These are phyloP conservation scores for Druceiella hillmani DNA, from an alignment of 2,888 invertebrate genomes.

Conservation along the genomic window DNA sequence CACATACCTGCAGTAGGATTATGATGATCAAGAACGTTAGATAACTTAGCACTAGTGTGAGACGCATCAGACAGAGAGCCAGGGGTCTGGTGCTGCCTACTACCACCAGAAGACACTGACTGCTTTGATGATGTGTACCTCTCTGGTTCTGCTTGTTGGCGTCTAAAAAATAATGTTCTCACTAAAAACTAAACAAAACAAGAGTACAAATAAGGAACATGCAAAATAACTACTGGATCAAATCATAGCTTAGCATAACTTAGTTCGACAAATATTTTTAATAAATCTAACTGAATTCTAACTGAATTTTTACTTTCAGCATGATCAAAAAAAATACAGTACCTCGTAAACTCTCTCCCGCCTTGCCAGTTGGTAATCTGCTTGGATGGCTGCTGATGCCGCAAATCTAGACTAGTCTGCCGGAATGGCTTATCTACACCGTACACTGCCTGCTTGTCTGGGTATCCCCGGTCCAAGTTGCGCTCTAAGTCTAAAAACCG, in stretches of 20 bases:
- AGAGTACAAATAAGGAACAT: not conserved
- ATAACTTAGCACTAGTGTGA: slow-evolving; percentile 27
- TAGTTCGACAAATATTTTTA: not conserved
- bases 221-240: not conserved
- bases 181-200: not conserved
- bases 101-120: slow-evolving; percentile 35
- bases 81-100: slow-evolving; percentile 37
- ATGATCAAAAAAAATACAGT: slow-evolving; percentile 7
- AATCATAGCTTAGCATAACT: no score
- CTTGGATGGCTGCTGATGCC: slow-evolving; percentile 34
- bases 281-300: not conserved
- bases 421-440: slow-evolving; percentile 49
- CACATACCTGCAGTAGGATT: slow-evolving; percentile 13
- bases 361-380: slow-evolving; percentile 42
- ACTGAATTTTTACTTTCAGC: not conserved
- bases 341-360: slow-evolving; percentile 49
- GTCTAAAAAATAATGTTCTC: slow-evolving; percentile 27
- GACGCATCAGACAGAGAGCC: slow-evolving; percentile 37
- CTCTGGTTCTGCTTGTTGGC: slow-evolving; percentile 49
- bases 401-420: slow-evolving; percentile 46
- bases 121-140: slow-evolving; percentile 42
- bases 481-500: slow-evolving; percentile 44
- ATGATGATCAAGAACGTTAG: slow-evolving; percentile 15
- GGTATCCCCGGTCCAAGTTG: slow-evolving; percentile 38
- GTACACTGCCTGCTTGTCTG: slow-evolving; percentile 48